A percentile compares a stretch with the other conserved stretches of the same genome.
Conservation (phyloP, 1,140 invertebrate species). For the Drosophila athabasca region DNA sequence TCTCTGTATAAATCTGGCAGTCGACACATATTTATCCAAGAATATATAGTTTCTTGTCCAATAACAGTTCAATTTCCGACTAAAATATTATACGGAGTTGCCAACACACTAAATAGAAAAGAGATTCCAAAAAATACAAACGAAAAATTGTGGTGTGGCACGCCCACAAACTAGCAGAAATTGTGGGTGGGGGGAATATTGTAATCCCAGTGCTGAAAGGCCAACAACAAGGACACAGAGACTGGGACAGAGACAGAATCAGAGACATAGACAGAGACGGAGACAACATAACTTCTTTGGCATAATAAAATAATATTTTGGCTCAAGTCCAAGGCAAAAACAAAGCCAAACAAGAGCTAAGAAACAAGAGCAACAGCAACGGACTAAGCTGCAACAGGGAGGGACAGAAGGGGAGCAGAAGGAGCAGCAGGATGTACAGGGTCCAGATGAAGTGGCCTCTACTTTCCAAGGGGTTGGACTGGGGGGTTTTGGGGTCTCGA, state of each 20-base stretch:
- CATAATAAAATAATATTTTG: constrained; percentile 69
- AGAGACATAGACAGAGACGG: background rate
- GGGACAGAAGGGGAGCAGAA: no score
- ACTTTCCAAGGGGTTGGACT: constrained; percentile 1
- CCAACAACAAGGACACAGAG: constrained; percentile 6
- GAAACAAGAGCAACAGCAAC: constrained; percentile 14
- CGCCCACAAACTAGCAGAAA: background rate
- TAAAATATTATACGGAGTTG: constrained; percentile 24
- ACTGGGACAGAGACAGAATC: no score
- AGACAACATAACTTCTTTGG: constrained; percentile 57
- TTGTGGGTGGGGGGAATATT: constrained; percentile 18
- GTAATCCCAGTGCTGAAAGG: constrained; percentile 48
- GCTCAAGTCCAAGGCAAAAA: constrained; percentile 40
- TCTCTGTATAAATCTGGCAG: no score
- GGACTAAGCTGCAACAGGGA: background rate
- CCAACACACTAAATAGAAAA: background rate
- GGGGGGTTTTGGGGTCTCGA: constrained; percentile 17
- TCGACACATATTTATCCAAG: no score
- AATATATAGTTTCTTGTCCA: no score
- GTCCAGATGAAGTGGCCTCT: constrained; percentile 50
- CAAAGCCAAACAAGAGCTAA: constrained; percentile 31
- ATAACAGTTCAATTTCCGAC: constrained; percentile 28
- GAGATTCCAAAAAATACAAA: constrained; percentile 17
- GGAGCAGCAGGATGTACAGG: no score
- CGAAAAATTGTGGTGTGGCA: constrained; percentile 52